Base-by-base conservation (phyloP, 2,113 vertebrate genomes). In the Acanthochromis polyacanthus region DNA sequence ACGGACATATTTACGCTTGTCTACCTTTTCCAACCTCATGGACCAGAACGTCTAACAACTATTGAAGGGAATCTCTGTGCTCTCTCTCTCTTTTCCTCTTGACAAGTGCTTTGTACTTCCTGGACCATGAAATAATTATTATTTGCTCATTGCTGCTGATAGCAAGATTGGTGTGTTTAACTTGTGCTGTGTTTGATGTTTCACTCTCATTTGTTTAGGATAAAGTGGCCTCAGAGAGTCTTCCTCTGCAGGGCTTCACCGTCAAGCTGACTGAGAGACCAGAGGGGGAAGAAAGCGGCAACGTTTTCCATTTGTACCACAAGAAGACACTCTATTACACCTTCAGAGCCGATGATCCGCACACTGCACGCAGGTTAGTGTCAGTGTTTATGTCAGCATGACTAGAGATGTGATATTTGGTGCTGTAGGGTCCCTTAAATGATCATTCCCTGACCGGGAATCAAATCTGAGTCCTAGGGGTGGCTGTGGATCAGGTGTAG, bases 171-270 rank as follows among this genome's bases (percentile, higher is more conserved):
- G 0, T 19, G 5, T 76, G 61, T 55, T 53, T 30, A 55, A 59
- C 52, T 50, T 32, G 12, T 36, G 25, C 17, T 20, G 28, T 50
- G 22, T 52, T 63, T 74, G 46, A 71, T 67, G 19, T 51, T 46
- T 38, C 16, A 4, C 25, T 74, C 17, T 78, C 70, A 30, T 73
- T 75, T 9, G 43, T 60, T 74, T 88, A 99, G 98, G 97, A 99
- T 75, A 97, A 95, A 88, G 95, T 96, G 82, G 97, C 97, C 50
- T 94, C 95, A 71, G 98, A 99, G 93, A 97, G 97, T 80, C 93
- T 99, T 62, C 97, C 98, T 76, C 93, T 99, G 80, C 88, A 97
- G 85, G 97, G 97, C 68, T 99, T 99, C 93, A 97, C 96, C n/a
- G 94, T 99, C 53, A 95, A 93, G 67, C 88, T 92, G 55, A 94